Conservation (phyloP, 2,113 vertebrate species). For the Paedocypris sp. region DNA sequence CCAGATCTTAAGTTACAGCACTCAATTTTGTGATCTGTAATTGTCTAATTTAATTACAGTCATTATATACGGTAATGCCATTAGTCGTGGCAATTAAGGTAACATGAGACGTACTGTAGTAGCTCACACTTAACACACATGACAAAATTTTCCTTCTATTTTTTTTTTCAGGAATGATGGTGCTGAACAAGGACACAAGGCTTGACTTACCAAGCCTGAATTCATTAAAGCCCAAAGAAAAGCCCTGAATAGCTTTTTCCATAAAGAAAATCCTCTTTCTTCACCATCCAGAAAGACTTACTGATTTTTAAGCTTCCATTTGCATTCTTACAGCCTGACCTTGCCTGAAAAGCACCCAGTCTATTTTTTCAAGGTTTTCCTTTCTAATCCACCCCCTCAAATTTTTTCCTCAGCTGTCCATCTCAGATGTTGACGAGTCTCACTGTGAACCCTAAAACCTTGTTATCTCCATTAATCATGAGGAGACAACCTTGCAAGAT, state of each 20-base stretch:
- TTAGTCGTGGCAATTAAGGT: neutral
- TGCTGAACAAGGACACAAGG: neutral
- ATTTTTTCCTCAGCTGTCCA: too few species aligned
- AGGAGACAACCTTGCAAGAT: constrained; percentile 89
- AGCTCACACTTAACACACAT: neutral
- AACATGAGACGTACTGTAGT: neutral
- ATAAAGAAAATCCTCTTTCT: neutral
- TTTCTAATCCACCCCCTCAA: neutral
- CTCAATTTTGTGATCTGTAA: neutral
- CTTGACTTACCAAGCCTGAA: constrained; percentile 9
- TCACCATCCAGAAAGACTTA: neutral
- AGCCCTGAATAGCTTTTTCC: neutral
- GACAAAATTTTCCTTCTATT: neutral
- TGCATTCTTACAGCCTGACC: neutral
- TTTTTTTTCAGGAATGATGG: constrained; percentile 30
- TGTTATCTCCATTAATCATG: constrained; percentile 36
- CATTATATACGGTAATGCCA: neutral
- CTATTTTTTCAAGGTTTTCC: neutral
- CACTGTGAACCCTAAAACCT: neutral
- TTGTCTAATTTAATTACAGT: neutral
- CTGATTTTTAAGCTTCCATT: neutral
- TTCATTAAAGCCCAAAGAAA: constrained; percentile 5
- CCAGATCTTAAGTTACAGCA: neutral
- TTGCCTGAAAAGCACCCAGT: neutral
- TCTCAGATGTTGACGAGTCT: too few species aligned